A percentile compares a stretch with the other conserved stretches of the same genome.
Conservation (phyloP, 2,113 vertebrate genomes). For the Hydropotes inermis region DNA sequence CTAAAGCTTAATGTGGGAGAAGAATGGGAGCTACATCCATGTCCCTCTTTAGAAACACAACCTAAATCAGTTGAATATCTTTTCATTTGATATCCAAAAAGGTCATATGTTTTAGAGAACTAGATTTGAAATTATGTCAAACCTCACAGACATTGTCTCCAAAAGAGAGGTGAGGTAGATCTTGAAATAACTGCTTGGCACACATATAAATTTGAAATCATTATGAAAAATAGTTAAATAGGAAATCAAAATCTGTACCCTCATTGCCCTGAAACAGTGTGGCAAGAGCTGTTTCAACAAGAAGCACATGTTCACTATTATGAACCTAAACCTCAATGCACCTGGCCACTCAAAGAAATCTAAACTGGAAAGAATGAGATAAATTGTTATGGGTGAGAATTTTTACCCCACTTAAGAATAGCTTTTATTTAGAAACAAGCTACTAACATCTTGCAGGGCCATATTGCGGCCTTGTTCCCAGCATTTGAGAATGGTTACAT, state of each 20-base stretch:
- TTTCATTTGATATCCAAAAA: not conserved
- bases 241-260: not conserved
- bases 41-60: not conserved
- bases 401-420: not conserved
- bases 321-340: not conserved
- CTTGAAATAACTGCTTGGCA: not conserved
- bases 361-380: not conserved
- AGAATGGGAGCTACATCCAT: not conserved
- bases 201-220: not conserved
- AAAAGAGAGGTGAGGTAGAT: not conserved
- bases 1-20: not conserved
- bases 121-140: not conserved
- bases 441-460: not conserved
- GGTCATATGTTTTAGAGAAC: not conserved
- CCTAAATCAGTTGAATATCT: not conserved
- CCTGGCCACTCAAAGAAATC: not conserved
- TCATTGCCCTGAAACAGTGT: not conserved
- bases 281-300: conserved; percentile 15
- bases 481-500: not conserved
- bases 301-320: not conserved
- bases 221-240: not conserved
- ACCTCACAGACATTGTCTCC: not conserved
- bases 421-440: not conserved
- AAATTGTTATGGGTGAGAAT: not conserved
- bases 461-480: not conserved